Conservation (phyloP, 2,797 vertebrate species). For the Myotis pilosus region DNA sequence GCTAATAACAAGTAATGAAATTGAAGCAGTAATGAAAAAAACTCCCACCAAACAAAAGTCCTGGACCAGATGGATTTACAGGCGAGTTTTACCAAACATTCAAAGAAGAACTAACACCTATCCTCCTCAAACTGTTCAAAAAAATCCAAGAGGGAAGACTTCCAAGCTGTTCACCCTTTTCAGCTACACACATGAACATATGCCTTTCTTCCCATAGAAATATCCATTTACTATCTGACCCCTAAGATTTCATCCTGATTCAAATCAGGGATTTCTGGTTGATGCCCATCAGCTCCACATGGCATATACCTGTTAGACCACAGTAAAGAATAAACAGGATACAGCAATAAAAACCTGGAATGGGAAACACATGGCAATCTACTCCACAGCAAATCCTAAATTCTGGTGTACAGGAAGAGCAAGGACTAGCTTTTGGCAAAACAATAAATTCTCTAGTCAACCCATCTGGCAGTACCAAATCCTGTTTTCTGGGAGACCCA, state of each 20-base stretch:
- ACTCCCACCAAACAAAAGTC: background rate
- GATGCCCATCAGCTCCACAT: background rate
- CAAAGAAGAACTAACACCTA: background rate
- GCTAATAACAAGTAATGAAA: background rate
- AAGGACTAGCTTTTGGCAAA: background rate
- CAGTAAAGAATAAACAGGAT: background rate
- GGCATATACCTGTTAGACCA: background rate
- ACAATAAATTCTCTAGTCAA: background rate
- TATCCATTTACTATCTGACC: background rate
- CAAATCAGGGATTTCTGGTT: background rate
- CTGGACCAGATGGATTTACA: background rate
- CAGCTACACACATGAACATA: background rate
- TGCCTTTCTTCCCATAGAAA: background rate
- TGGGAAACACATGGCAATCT: background rate
- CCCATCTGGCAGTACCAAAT: background rate
- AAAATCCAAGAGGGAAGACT: background rate
- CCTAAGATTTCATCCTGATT: background rate
- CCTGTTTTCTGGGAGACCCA: background rate
- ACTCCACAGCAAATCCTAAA: slow-evolving; percentile 15
- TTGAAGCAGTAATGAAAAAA: background rate
- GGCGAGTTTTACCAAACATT: background rate
- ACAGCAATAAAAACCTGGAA: background rate
- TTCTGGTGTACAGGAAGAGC: background rate
- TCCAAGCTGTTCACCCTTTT: background rate
- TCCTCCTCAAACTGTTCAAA: background rate